Evolutionary conservation across 2,113 vertebrate genomes (phyloP).

Genomic region (Callionymus lyra): DNA sequence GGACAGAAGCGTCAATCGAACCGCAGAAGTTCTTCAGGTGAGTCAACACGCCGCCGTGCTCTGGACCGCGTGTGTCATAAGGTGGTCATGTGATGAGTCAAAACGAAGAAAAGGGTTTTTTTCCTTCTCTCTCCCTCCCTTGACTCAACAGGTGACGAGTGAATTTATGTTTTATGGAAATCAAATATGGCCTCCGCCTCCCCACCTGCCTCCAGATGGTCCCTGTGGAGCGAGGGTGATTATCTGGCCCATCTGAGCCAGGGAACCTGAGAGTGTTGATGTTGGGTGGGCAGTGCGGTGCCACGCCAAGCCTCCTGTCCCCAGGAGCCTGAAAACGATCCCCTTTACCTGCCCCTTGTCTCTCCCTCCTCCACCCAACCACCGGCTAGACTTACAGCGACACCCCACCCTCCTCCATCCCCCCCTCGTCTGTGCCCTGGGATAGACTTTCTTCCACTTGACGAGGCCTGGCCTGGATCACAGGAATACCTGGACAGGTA

Average conservation of each 20-base stretch:
- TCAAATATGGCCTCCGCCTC: slow-evolving; percentile 41
- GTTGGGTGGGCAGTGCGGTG: slow-evolving; percentile 64
- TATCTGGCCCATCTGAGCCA: slow-evolving; percentile 64
- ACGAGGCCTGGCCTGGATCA: slow-evolving; percentile 54
- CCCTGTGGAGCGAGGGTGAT: slow-evolving; percentile 62
- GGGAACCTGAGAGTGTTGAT: slow-evolving; percentile 67
- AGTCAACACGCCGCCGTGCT: too few relatives aligned
- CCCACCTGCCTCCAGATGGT: slow-evolving; percentile 59
- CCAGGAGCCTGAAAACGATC: slow-evolving; percentile 65
- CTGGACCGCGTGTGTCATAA: too few relatives aligned
- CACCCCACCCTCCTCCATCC: slow-evolving; percentile 8
- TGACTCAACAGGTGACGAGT: slow-evolving; percentile 21
- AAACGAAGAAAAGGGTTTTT: background rate
- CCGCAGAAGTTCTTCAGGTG: too few relatives aligned
- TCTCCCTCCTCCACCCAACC: slow-evolving; percentile 36
- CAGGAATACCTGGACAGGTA: slow-evolving; percentile 58
- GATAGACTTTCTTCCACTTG: slow-evolving; percentile 62
- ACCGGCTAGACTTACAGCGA: slow-evolving; percentile 56
- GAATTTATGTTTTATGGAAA: slow-evolving; percentile 57
- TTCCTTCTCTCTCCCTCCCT: too few relatives aligned
- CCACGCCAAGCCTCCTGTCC: slow-evolving; percentile 64
- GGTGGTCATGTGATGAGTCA: slow-evolving; percentile 7
- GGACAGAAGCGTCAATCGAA: slow-evolving; percentile 52
- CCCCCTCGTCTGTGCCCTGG: slow-evolving; percentile 40
- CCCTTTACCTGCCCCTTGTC: slow-evolving; percentile 53